phyloP scores from a whole-genome alignment of 2,113 vertebrate species.

The Pygoscelis antarcticus region DNA sequence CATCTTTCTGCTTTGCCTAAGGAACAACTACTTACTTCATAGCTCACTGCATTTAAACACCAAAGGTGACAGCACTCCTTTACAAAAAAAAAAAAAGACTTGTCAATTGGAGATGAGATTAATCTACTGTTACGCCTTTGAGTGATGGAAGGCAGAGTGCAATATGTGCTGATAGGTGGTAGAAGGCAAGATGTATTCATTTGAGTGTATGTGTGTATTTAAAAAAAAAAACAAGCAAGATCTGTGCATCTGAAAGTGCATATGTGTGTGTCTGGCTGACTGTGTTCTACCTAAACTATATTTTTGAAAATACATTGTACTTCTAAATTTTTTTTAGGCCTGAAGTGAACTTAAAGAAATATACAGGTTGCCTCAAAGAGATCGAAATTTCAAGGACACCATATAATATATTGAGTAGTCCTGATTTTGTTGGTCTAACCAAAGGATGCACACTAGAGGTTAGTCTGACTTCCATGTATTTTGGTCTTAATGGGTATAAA shows the following conservation, averaged over 20 bases:
- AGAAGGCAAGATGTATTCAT: neutral
- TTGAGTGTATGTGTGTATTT: neutral
- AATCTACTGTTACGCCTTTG: neutral
- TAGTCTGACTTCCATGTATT: conserved; percentile 11
- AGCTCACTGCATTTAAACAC: neutral
- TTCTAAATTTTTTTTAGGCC: conserved; percentile 76
- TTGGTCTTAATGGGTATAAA: neutral
- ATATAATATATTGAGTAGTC: conserved; percentile 91
- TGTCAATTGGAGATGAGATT: neutral
- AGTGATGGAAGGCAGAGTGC: neutral
- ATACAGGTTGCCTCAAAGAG: conserved; percentile 91
- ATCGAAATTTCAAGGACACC: conserved; percentile 96
- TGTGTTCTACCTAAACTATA: neutral
- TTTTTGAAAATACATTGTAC: neutral
- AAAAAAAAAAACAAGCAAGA: neutral
- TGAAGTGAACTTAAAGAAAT: conserved; percentile 89
- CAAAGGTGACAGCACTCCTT: neutral
- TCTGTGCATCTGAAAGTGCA: neutral
- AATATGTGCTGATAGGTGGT: neutral
- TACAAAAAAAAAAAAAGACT: neutral
- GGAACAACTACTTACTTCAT: neutral
- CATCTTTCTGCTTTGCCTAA: neutral
- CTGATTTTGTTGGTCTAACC: conserved; percentile 91
- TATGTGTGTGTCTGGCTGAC: neutral
- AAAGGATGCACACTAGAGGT: conserved; percentile 95